A percentile compares a stretch with the other conserved stretches of the same genome.
Conservation (phyloP, 2,797 vertebrate genomes). For the Streptopelia turtur region DNA sequence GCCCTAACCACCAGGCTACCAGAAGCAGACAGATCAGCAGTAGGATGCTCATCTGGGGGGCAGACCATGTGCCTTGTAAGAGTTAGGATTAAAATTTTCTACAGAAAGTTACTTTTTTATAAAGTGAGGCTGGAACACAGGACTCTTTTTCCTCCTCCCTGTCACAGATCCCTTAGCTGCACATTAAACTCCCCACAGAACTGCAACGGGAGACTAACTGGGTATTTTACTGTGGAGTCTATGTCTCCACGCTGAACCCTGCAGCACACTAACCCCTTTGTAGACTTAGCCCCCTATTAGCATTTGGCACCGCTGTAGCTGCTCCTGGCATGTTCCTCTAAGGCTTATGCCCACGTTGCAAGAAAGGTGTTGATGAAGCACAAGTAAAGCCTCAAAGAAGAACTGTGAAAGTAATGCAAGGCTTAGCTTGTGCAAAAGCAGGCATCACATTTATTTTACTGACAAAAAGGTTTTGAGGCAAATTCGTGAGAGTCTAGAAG, state of each 20-base stretch:
- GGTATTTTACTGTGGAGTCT: neutral
- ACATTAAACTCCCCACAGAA: neutral
- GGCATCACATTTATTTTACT: neutral
- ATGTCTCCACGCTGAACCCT: neutral
- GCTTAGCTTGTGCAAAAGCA: neutral
- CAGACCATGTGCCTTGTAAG: fast-evolving
- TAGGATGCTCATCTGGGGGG: neutral
- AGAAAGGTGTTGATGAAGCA: neutral
- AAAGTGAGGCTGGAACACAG: neutral
- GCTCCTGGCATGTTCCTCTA: neutral
- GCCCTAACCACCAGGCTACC: neutral
- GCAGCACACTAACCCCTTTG: slow-evolving; percentile 14
- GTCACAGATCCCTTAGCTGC: neutral
- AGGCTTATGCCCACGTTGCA: neutral
- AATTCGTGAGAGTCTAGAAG: neutral
- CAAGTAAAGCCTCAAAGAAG: neutral
- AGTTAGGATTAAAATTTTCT: neutral
- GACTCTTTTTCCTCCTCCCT: neutral
- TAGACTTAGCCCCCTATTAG: neutral
- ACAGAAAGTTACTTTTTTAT: neutral
- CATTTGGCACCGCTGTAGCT: neutral
- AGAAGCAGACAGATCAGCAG: neutral
- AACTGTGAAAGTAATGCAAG: neutral
- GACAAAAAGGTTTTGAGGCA: slow-evolving; percentile 18
- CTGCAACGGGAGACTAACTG: neutral